phyloP scores from a whole-genome alignment of 2,888 invertebrate genomes.

The Latrodectus elegans region DNA sequence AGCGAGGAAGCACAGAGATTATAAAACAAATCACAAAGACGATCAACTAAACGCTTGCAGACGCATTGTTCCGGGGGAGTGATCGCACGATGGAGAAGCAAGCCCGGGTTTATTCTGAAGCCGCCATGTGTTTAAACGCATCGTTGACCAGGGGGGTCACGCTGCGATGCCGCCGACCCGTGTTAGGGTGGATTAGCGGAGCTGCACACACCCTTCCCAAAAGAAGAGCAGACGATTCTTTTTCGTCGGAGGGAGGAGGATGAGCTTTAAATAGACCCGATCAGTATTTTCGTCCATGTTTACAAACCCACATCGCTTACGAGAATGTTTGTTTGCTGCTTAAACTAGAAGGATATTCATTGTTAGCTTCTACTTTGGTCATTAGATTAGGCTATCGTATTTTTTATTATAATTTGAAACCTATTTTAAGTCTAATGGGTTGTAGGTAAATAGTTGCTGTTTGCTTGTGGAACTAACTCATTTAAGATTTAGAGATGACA shows the following conservation, averaged over 20 bases:
- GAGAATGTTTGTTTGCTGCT: no score
- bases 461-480: no score
- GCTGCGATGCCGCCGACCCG: constrained; percentile 13
- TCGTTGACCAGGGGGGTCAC: constrained; percentile 48
- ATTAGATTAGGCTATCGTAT: no score
- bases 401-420: no score
- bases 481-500: no score
- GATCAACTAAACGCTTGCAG: constrained; percentile 30
- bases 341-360: no score
- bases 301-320: no score
- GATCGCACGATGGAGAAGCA: constrained; percentile 11
- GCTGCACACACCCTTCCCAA: background rate
- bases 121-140: constrained; percentile 40
- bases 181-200: constrained; percentile 14
- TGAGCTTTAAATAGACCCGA: no score
- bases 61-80: constrained; percentile 11
- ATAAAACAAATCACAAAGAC: constrained; percentile 12
- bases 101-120: constrained; percentile 40
- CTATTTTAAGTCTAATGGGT: no score
- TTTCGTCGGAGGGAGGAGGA: background rate
- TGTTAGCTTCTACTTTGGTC: no score
- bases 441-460: no score
- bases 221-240: background rate
- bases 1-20: background rate
- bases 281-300: no score